Evolutionary conservation across 2,888 invertebrate genomes (phyloP).

Genomic region (Eupithecia vulgata): DNA sequence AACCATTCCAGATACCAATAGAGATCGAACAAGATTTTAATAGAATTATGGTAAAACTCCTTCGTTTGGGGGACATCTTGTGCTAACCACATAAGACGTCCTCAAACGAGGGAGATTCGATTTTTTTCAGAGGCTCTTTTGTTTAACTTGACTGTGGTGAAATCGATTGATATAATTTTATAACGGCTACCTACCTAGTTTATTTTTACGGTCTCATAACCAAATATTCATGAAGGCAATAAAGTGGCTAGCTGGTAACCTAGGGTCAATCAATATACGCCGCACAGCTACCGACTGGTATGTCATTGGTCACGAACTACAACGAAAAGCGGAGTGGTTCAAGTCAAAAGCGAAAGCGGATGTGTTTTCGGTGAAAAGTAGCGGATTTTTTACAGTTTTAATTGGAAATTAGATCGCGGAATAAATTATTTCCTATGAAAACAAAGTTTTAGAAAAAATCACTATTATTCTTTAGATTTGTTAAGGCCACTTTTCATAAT

Average conservation of each 20-base stretch:
- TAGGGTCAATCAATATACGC: slow-evolving; percentile 44
- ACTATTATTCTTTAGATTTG: no score
- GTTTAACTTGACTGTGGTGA: no score
- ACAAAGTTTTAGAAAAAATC: no score
- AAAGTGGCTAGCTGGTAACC: slow-evolving; percentile 34
- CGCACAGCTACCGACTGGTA: slow-evolving; percentile 25
- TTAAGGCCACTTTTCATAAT: no score
- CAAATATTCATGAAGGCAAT: slow-evolving; percentile 43
- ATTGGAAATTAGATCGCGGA: background rate
- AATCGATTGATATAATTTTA: background rate
- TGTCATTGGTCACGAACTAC: slow-evolving; percentile 41
- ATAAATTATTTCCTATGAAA: background rate
- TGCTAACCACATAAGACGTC: no score
- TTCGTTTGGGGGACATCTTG: no score
- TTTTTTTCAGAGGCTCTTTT: no score
- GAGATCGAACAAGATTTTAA: no score
- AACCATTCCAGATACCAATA: no score
- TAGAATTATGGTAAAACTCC: no score
- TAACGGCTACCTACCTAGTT: background rate
- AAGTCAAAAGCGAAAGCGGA: slow-evolving; percentile 13
- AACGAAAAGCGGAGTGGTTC: slow-evolving; percentile 14
- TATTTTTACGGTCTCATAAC: slow-evolving; percentile 22
- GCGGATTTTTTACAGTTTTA: background rate
- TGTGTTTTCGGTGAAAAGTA: background rate
- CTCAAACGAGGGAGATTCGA: no score